phyloP scores from a whole-genome alignment of 2,797 vertebrate species.

The Notamacropus eugenii region DNA sequence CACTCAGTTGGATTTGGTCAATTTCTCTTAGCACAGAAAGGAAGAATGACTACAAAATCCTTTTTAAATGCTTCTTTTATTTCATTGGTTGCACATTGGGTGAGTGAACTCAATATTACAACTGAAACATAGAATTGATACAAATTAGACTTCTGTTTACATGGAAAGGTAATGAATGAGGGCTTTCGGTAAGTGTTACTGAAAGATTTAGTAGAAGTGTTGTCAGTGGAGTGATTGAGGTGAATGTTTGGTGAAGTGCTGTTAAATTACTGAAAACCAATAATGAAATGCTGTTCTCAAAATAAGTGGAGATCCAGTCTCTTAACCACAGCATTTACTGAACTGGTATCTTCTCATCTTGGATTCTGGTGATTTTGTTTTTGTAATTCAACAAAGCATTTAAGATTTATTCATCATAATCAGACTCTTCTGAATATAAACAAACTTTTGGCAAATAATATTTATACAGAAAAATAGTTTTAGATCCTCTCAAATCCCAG shows the following conservation, averaged over 20 bases:
- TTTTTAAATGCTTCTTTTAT: constrained; percentile 90
- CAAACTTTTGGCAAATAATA: constrained; percentile 91
- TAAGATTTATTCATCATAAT: constrained; percentile 87
- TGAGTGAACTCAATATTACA: constrained; percentile 88
- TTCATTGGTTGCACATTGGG: constrained; percentile 89
- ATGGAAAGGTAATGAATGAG: constrained; percentile 82
- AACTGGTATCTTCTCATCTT: constrained; percentile 85
- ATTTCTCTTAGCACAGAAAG: neutral
- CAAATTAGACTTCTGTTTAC: constrained; percentile 88
- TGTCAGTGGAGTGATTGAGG: constrained; percentile 85
- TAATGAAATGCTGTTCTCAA: constrained; percentile 80
- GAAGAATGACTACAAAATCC: constrained; percentile 39
- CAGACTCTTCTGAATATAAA: constrained; percentile 89
- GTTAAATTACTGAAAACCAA: constrained; percentile 78
- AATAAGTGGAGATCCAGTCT: constrained; percentile 80
- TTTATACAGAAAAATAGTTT: constrained; percentile 91
- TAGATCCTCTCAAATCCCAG: constrained; percentile 88
- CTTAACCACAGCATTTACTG: constrained; percentile 82
- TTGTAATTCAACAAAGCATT: constrained; percentile 90
- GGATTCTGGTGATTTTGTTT: constrained; percentile 84
- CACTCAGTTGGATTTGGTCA: neutral
- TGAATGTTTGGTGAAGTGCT: constrained; percentile 84
- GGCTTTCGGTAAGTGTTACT: constrained; percentile 82
- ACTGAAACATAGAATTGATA: constrained; percentile 87
- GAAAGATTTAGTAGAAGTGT: constrained; percentile 81